phyloP scores from a whole-genome alignment of 2,113 vertebrate genomes.

The Syngnathus scovelli region DNA sequence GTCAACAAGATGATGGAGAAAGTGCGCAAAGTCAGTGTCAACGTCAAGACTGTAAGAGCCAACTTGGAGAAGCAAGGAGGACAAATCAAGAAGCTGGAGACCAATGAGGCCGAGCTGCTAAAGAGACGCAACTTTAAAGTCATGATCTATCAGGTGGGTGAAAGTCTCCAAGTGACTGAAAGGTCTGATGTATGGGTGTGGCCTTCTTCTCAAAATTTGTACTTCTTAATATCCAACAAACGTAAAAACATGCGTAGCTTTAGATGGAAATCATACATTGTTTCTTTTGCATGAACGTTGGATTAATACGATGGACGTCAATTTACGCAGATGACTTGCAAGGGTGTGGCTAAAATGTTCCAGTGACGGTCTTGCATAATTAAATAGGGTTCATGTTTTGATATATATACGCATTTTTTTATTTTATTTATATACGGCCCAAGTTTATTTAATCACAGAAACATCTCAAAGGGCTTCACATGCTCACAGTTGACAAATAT shows the following conservation, averaged over 20 bases:
- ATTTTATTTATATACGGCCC: too few relatives aligned
- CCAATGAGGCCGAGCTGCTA: slow-evolving; percentile 90
- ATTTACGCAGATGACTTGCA: slow-evolving; percentile 7
- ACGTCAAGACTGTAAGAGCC: slow-evolving; percentile 90
- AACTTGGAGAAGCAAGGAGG: slow-evolving; percentile 92
- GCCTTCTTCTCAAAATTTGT: neutral
- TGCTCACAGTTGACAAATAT: too few relatives aligned
- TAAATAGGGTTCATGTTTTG: too few relatives aligned
- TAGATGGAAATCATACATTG: neutral
- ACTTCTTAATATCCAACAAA: neutral
- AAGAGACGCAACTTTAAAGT: slow-evolving; percentile 98
- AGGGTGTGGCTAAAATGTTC: slow-evolving; percentile 16
- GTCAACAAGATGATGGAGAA: slow-evolving; percentile 96
- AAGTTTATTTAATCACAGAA: too few relatives aligned
- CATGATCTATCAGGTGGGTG: slow-evolving; percentile 94
- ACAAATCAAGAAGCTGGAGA: slow-evolving; percentile 96
- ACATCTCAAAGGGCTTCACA: too few relatives aligned
- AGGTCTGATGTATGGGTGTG: slow-evolving; percentile 38
- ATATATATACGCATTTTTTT: too few relatives aligned
- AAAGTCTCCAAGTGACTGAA: neutral
- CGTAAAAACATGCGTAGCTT: slow-evolving; percentile 7
- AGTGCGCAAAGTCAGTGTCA: slow-evolving; percentile 94
- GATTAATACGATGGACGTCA: slow-evolving; percentile 2
- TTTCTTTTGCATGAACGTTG: neutral
- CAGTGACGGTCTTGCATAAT: slow-evolving; percentile 2